Percentiles rank a stretch among this genome's conserved stretches.
Evolutionary conservation across 2,113 vertebrate species (phyloP).

Genomic region (Acrocephalus arundinaceus): DNA sequence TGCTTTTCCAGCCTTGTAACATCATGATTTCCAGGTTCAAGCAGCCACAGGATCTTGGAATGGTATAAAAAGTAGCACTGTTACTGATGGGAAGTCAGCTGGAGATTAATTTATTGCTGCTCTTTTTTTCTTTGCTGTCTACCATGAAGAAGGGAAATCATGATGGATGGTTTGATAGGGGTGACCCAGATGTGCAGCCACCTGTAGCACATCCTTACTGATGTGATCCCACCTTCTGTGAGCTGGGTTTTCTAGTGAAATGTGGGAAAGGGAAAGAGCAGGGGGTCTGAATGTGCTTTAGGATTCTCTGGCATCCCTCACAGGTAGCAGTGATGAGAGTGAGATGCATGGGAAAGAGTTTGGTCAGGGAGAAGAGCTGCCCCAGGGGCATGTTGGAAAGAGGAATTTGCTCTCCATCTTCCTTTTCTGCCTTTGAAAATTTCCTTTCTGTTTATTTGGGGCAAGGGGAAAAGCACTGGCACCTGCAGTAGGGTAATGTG

Average conservation of each 20-base stretch:
- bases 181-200: not conserved
- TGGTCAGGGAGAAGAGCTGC: not conserved
- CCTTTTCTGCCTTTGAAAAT: not conserved
- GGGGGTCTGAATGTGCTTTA: not conserved
- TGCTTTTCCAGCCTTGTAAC: not conserved
- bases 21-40: not conserved
- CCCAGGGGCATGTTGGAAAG: fast-evolving
- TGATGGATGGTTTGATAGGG: not conserved
- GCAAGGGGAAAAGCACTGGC: fast-evolving
- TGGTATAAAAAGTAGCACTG: not conserved
- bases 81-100: not conserved
- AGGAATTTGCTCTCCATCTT: not conserved
- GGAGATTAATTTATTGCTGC: not conserved
- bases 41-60: not conserved
- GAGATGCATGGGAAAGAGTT: not conserved
- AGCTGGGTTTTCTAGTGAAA: not conserved
- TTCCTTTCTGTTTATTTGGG: not conserved
- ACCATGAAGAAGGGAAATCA: fast-evolving
- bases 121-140: not conserved
- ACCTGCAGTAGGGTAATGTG: not conserved
- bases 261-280: not conserved
- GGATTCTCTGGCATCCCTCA: not conserved
- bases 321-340: not conserved
- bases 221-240: not conserved
- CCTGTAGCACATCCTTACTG: fast-evolving